These are phyloP conservation scores for Clarias gariepinus DNA, from an alignment of 2,113 vertebrate genomes.

Conservation along the genomic window DNA sequence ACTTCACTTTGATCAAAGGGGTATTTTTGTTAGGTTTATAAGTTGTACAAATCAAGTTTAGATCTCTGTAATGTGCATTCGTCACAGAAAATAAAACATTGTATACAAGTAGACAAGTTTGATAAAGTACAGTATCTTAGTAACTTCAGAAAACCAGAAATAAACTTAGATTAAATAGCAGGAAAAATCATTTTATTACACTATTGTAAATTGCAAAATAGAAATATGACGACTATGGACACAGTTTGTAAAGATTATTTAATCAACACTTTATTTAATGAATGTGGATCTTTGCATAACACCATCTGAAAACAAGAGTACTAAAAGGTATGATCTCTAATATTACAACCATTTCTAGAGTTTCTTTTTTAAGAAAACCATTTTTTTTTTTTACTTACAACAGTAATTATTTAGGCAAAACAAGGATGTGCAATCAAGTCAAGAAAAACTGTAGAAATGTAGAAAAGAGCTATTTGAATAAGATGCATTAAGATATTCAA, in stretches of 20 bases:
- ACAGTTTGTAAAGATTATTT: background rate
- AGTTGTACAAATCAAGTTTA: too few species aligned
- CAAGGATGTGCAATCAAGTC: background rate
- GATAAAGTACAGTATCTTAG: too few species aligned
- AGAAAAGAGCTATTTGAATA: background rate
- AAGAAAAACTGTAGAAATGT: background rate
- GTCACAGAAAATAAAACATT: too few species aligned
- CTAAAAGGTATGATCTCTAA: background rate
- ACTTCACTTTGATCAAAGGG: too few species aligned
- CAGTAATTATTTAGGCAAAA: background rate
- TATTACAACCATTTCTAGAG: background rate
- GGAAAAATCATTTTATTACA: background rate
- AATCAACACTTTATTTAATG: constrained; percentile 21
- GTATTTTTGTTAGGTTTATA: too few species aligned
- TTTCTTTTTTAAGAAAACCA: background rate
- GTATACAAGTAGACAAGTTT: too few species aligned
- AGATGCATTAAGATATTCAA: background rate
- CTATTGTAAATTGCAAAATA: background rate
- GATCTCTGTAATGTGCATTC: too few species aligned
- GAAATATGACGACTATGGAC: background rate
- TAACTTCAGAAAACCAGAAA: background rate
- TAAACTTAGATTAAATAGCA: background rate
- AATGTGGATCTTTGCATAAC: background rate
- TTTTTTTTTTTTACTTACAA: too few species aligned
- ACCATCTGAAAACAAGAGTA: background rate